A percentile compares a stretch with the other conserved stretches of the same genome.
Evolutionary conservation across 2,113 vertebrate species (phyloP).

Genomic region (Pundamilia nyererei): DNA sequence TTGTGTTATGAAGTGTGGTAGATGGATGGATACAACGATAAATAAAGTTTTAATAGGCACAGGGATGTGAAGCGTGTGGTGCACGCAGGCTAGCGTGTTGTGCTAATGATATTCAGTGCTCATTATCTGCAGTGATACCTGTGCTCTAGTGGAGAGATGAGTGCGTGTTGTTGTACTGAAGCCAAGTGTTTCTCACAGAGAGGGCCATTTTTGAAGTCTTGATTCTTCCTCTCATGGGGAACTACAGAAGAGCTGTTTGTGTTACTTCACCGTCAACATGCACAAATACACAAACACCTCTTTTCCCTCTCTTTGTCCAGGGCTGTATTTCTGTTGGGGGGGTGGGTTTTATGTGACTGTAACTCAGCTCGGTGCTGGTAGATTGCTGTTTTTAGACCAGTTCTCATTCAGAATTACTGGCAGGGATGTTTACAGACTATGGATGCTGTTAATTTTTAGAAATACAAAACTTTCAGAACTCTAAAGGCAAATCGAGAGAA

Average conservation of each 20-base stretch:
- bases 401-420: conserved; percentile 15
- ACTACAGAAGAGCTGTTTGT: background rate
- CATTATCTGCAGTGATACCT: conserved; percentile 32
- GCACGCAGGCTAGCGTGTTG: background rate
- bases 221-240: conserved; percentile 28
- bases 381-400: conserved; percentile 33
- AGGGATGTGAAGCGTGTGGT: background rate
- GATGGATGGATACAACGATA: background rate
- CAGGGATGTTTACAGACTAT: background rate
- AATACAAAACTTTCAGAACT: background rate
- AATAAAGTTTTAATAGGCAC: background rate
- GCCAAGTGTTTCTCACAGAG: conserved; percentile 24
- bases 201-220: conserved; percentile 33
- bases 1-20: background rate
- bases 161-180: background rate
- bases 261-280: background rate
- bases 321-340: conserved; percentile 1
- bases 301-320: background rate
- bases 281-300: background rate
- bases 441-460: background rate
- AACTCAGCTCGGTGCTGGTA: background rate
- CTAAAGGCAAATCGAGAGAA: background rate
- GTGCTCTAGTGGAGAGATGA: background rate
- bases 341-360: conserved; percentile 5
- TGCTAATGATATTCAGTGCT: conserved; percentile 18